These are phyloP conservation scores for Propithecus perrieri DNA, from an alignment of 2,797 vertebrate genomes.

Conservation along the genomic window DNA sequence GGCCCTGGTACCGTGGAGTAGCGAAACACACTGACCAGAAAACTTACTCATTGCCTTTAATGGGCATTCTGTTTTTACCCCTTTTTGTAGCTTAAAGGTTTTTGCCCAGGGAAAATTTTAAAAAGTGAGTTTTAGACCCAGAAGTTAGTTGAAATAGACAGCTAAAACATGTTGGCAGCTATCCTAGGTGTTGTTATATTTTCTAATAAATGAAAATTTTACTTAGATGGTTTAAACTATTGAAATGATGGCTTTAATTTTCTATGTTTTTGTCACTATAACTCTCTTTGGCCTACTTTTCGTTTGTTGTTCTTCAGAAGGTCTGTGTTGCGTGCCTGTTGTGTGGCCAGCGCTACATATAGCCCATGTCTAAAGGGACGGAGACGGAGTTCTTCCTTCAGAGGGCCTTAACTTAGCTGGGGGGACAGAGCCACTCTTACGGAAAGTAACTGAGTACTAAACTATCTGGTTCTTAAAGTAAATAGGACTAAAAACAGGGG, in stretches of 20 bases:
- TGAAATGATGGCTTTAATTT: background rate
- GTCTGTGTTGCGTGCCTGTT: background rate
- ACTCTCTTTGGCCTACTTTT: background rate
- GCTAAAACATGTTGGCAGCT: background rate
- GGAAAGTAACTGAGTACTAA: background rate
- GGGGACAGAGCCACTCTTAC: background rate
- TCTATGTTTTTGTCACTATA: background rate
- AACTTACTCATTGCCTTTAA: background rate
- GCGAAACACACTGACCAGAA: constrained; percentile 42
- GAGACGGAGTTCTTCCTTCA: background rate
- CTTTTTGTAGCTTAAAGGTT: background rate
- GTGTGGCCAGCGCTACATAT: background rate
- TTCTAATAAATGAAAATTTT: background rate
- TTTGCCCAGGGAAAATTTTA: background rate
- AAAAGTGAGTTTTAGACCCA: background rate
- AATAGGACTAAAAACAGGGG: background rate
- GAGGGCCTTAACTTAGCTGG: background rate
- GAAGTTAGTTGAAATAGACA: background rate
- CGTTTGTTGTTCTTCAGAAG: background rate
- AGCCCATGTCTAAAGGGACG: background rate
- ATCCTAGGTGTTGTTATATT: background rate
- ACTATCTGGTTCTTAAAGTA: background rate
- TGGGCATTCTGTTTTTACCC: background rate
- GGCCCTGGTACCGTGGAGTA: background rate
- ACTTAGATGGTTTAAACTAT: background rate